These are phyloP conservation scores for Moxostoma hubbsi DNA, from an alignment of 2,797 vertebrate species.

Conservation along the genomic window DNA sequence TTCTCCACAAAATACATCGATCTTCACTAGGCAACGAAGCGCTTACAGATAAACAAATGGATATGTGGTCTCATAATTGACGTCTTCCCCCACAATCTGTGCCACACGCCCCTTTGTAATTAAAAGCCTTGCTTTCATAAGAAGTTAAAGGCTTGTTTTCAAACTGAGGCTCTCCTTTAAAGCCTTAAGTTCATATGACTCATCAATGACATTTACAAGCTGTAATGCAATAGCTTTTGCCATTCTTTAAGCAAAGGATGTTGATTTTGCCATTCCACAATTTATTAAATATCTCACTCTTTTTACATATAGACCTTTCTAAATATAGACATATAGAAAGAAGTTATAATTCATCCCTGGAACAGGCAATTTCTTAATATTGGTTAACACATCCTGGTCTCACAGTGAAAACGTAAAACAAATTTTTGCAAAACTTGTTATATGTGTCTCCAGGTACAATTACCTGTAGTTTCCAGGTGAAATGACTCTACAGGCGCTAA, in stretches of 20 bases:
- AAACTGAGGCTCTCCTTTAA: constrained; percentile 13
- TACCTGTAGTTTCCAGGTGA: no score
- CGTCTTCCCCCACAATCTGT: constrained; percentile 1
- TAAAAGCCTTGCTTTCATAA: neutral
- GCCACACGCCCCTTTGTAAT: constrained; percentile 23
- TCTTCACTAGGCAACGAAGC: constrained; percentile 27
- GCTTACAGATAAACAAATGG: constrained; percentile 37
- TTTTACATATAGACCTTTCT: neutral
- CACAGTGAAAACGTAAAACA: no score
- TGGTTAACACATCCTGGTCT: no score
- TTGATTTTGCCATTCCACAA: neutral
- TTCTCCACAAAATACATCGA: constrained; percentile 35
- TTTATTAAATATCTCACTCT: neutral
- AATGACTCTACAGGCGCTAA: no score
- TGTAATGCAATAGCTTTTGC: neutral
- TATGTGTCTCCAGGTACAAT: no score
- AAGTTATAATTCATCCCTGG: neutral
- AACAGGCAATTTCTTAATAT: neutral
- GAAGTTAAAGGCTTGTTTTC: neutral
- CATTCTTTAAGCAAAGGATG: constrained; percentile 9
- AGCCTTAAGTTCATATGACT: constrained; percentile 31
- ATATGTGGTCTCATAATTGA: constrained; percentile 42
- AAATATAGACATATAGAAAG: no score
- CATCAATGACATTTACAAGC: constrained; percentile 28
- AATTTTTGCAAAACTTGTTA: no score